Evolutionary conservation across 2,888 invertebrate species (phyloP).

Genomic region (Neelides folsomi): DNA sequence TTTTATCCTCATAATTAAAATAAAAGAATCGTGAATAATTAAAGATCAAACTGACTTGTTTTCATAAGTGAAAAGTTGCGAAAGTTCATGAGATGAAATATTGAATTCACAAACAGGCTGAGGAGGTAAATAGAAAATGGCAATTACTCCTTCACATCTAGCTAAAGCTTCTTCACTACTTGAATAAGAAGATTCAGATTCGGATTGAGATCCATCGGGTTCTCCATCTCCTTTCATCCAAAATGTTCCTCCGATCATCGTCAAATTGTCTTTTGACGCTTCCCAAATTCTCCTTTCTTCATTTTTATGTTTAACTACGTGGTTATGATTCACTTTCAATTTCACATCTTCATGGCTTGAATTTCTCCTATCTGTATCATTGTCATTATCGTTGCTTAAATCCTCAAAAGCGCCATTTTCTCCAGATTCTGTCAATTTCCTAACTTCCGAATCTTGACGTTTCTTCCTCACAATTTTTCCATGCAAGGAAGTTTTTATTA

Average conservation of each 20-base stretch:
- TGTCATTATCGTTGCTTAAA: neutral
- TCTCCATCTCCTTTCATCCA: conserved; percentile 44
- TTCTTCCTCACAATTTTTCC: conserved; percentile 13
- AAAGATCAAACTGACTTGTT: no score
- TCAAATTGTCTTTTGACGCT: no score
- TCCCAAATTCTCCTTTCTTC: no score
- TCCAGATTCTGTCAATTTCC: conserved; percentile 24
- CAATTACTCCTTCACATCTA: conserved; percentile 57
- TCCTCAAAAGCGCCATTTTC: conserved; percentile 32
- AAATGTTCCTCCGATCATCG: neutral
- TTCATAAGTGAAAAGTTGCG: no score
- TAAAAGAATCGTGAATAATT: no score
- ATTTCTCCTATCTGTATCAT: no score
- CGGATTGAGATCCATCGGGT: conserved; percentile 60
- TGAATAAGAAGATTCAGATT: conserved; percentile 68
- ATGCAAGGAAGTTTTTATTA: conserved; percentile 8
- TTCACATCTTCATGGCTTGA: no score
- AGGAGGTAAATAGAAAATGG: conserved; percentile 37
- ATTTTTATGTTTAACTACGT: no score
- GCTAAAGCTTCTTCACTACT: conserved; percentile 63
- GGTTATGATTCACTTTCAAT: no score
- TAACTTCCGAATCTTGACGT: conserved; percentile 10
- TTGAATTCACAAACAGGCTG: no score
- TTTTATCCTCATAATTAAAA: no score
- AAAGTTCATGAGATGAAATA: no score